Base-by-base conservation (phyloP, 1,140 invertebrate species). In the Ladona fulva region DNA sequence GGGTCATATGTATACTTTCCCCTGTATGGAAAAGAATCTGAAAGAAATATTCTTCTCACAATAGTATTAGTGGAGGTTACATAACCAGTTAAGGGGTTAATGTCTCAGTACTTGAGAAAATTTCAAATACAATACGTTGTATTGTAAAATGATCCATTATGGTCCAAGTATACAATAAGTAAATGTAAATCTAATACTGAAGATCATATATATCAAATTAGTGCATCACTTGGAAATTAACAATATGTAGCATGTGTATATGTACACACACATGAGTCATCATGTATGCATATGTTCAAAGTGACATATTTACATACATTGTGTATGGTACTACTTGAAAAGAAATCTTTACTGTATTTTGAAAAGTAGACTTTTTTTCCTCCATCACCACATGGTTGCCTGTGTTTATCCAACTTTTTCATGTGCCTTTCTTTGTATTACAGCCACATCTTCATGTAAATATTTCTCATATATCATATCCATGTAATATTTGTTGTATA, bases 351-450 rank as follows among this genome's bases (percentile, higher is more conserved):
- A 1, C 52, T 22, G n/a, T 66, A 22, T 66, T 66, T 66, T 66
- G 52, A 66, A 66, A 66, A 66, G 52, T 66, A 66, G 52, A 66
- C 5, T 66, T 66, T 16, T 66, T 66, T 66, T 12, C 52, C 14
- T 19, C 52, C 52, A 66, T 66, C 52, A 66, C 52, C 14, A 16
- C 16, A 22, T 66, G 14, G 52, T 22, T 66, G 52, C 52, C 52
- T 66, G 52, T 66, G 52, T 66, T 66, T 66, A 66, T 66, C 52
- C 52, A 66, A 66, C 52, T 66, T 66, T 66, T 66, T 66, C 52
- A 66, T 66, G 52, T 66, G 52, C 52, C 52, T 66, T 66, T 66
- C 52, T 66, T 66, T 66, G 52, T 66, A 66, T 66, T 66, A 22
- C 52, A 66, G 52, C n/a, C 3, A 12, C 52, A 66, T 66, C n/a